Evolutionary conservation across 2,113 vertebrate species (phyloP), one percentile per base, ranked within the genome.

Genomic region (Amblyopsis rosae): DNA sequence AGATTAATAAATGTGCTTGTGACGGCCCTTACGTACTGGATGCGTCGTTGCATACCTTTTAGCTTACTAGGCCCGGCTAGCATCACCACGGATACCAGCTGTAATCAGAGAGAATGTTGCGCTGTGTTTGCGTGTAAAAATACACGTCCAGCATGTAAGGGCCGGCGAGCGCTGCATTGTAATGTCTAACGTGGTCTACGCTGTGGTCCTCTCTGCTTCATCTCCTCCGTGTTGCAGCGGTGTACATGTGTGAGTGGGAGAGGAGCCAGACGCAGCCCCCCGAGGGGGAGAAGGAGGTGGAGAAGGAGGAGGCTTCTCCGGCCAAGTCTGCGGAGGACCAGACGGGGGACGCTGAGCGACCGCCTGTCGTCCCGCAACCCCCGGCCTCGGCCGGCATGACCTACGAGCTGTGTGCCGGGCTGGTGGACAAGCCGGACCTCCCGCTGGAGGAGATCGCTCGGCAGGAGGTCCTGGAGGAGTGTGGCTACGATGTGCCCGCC

Each of bases 321-420:
- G 4, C 87, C 1, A 86, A 86, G 71, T 8, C 80, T 60, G 77
- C 74, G 84, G 90, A 71, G 62, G 64, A 75, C 19, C 82, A 76
- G 67, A 10, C 60, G 12, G 79, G 77, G 0, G 86, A 78, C 59
- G 76, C 19, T 0, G 11, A 92, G 17, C 10, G 54, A 9, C n/a
- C n/a, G 16, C n/a, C 54, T 6, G 54, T 17, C 5, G 15, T 85
- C 26, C 75, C 76, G 49, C 82, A 75, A 82, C 91, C 96, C 67
- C 95, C 95, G 0, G 94, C 92, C 45, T 88, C 75, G 0, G 90
- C 70, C 0, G 96, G 96, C 49, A 83, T 98, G 73, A 98, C 94
- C 1, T 95, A 94, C 0, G 97, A 98, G 90, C 94, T 99, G 54
- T 98, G 97, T 1, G 94, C 95, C 0, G 96, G 97, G 58, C 93